Base-by-base conservation (phyloP, 2,888 invertebrate genomes). In the Fragum whitleyi region DNA sequence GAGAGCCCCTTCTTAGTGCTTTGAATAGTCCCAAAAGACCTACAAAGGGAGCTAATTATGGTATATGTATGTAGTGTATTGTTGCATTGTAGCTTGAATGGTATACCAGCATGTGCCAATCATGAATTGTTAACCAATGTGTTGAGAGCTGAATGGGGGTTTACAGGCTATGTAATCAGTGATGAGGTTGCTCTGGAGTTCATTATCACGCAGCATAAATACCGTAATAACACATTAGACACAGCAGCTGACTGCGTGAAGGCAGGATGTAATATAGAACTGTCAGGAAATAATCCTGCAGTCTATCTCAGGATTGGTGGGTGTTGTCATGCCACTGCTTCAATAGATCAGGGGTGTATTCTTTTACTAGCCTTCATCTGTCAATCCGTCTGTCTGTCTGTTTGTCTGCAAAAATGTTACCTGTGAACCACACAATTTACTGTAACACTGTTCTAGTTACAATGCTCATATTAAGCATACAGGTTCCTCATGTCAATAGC, bases 81-180 rank as follows among this genome's bases (percentile, higher is more conserved):
- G 29, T 32, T 47, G 36, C 28, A 42, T 68, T 82, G 29, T 79
- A 92, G 92, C 51, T 79, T 93, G 5, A 92, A 93, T 82, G 93
- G 93, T n/a, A 82, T 93, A 1, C 93, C 93, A 3, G 90, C 93
- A 0, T 93, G 93, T 86, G 92, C 91, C 36, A 91, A 92, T 81
- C 87, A 88, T 42, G 51, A 87, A n/a, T 87, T 93, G 5, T 77
- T 93, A 77, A 92, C 92, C 1, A 89, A 91, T 47, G 88, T 92
- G 32, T 81, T 93, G 11, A 78, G 93, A 16, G 79, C 77, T 3
- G 90, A 91, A 59, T 93, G 92, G 92, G 90, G 90, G 14, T 93
- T 93, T 81, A 87, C 81, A 21, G 93, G 93, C 11, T 93, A 91
- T 72, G 90, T 93, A 0, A 86, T 92, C 32, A 92, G 92, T 73